Conservation (phyloP, 2,888 invertebrate species). For the Acanthosepion lycidas region DNA sequence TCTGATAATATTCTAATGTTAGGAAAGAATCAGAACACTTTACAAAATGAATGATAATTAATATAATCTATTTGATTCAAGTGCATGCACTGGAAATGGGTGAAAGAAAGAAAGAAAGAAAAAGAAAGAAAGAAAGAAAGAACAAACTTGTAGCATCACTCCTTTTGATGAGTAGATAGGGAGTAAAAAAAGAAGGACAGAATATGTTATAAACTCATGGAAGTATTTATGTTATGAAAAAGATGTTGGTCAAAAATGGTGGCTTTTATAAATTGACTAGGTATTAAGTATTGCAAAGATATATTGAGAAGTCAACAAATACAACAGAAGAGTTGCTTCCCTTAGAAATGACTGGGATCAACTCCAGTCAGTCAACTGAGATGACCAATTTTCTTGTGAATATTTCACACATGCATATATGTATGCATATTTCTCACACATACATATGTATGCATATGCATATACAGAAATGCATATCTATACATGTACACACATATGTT, state of each 20-base stretch:
- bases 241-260: neutral
- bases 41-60: constrained; percentile 20
- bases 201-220: neutral
- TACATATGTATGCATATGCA: neutral
- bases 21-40: neutral
- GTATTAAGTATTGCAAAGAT: neutral
- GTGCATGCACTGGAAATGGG: neutral
- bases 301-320: neutral
- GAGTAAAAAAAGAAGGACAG: neutral
- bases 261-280: neutral
- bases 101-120: neutral
- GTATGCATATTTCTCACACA: neutral
- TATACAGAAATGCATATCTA: neutral
- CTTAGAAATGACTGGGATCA: neutral
- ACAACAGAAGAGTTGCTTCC: neutral
- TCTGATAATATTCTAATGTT: neutral
- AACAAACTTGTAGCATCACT: neutral
- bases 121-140: neutral
- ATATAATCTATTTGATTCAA: neutral
- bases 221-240: neutral
- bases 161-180: neutral
- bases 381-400: neutral
- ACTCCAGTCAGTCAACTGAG: neutral
- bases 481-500: neutral
- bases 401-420: neutral